Base-by-base conservation (phyloP, 1,140 invertebrate species). In the Pentalonia nigronervosa region DNA sequence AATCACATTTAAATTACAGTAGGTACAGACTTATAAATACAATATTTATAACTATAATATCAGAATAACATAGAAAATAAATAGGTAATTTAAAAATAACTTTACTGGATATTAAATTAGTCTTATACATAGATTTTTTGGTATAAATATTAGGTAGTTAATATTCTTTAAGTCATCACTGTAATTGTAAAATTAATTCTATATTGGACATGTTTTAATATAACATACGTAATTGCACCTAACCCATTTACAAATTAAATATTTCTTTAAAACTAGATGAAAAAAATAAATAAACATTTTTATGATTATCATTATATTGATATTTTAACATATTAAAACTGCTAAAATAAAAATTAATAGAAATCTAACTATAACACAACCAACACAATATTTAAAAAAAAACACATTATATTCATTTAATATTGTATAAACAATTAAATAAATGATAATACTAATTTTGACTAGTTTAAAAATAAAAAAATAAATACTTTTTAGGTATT, bases 401-500 rank as follows among this genome's bases (percentile, higher is more conserved):
- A 86, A 86, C 14, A 53, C 36, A 36, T n/a, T 25, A 14, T 48
- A 89, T 34, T 89, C 25, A 36, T 89, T 56, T 25, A 25, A 41
- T 1, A 89, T 25, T 23, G 21, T 25, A 2, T 56, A 47, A 20
- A 45, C 36, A 60, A 67, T 90, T 45, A 90, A 90, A 67, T 20
- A 21, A 90, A 60, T 45, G 7, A 6, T 90, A 67, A 45, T 67
- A 90, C 36, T 25, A 60, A 67, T 45, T 47, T 67, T 67, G 89
- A 90, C 89, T 67, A 90, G 56, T 41, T 90, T 8, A 47, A 90
- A 2, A 45, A 90, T 47, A 67, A 45, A 90, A 76, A 56, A 56
- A n/a, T 60, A 67, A 90, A 90, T 90, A 90, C 89, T 90, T 67
- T 47, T 60, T 67, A n/a, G 89, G 88, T 89, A 36, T 90, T 67